These are phyloP conservation scores for Ellobium chinense DNA, from an alignment of 2,888 invertebrate species.

Conservation along the genomic window DNA sequence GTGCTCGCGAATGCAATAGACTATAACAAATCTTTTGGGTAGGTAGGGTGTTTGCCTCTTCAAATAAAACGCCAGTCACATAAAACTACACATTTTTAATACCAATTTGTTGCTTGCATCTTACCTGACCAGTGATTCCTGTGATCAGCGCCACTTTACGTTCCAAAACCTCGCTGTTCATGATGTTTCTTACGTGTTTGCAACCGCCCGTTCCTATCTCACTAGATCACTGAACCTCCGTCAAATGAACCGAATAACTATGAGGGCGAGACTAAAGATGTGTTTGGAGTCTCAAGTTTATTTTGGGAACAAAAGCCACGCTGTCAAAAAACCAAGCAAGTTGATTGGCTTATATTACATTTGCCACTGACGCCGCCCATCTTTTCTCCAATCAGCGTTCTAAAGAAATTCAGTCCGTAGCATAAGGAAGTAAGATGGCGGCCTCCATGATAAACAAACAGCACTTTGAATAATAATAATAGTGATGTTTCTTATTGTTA, in stretches of 20 bases:
- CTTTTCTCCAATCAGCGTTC: not conserved
- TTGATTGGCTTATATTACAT: not conserved
- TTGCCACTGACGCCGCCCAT: conserved; percentile 23
- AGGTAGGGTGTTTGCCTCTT: too few species aligned
- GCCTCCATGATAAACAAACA: conserved; percentile 28
- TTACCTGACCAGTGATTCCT: conserved; percentile 98
- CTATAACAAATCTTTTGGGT: too few species aligned
- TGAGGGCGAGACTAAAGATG: too few species aligned
- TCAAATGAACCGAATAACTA: too few species aligned
- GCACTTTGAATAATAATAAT: too few species aligned
- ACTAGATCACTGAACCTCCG: too few species aligned
- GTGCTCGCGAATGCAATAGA: too few species aligned
- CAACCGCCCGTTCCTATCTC: too few species aligned
- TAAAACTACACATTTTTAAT: too few species aligned
- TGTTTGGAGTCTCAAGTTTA: not conserved
- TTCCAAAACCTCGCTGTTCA: conserved; percentile 43
- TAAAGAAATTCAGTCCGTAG: not conserved
- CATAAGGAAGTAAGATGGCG: conserved; percentile 1
- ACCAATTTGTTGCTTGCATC: conserved; percentile 40
- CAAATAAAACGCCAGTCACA: too few species aligned
- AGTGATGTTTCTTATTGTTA: too few species aligned
- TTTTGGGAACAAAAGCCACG: not conserved
- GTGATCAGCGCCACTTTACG: conserved; percentile 91
- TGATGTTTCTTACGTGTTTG: not conserved
- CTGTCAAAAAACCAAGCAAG: not conserved